These are phyloP conservation scores for Ostrea denselamellosa DNA, from an alignment of 1,140 invertebrate species.

Conservation along the genomic window DNA sequence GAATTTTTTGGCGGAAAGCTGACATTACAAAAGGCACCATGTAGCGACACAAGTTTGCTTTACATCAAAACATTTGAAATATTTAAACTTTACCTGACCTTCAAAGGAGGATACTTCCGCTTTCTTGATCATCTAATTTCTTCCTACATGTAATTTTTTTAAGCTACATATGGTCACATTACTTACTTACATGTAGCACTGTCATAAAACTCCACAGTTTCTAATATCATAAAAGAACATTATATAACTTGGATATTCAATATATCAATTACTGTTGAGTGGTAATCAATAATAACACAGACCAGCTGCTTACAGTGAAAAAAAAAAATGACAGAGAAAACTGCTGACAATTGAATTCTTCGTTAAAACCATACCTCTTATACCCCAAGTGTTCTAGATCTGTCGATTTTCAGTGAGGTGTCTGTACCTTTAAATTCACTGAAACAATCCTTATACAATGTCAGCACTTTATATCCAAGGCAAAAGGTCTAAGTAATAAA, in stretches of 20 bases:
- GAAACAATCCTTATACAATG: neutral
- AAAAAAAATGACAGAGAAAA: neutral
- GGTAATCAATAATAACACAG: constrained; percentile 4
- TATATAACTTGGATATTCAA: neutral
- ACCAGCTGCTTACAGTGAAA: neutral
- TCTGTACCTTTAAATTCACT: constrained; percentile 36
- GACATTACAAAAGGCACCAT: constrained; percentile 35
- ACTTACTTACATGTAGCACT: neutral
- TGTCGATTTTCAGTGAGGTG: neutral
- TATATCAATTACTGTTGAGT: neutral
- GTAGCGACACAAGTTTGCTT: neutral
- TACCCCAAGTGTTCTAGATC: constrained; percentile 9
- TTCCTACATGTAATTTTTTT: neutral
- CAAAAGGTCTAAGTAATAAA: neutral
- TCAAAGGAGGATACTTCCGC: constrained; percentile 5
- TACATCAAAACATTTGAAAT: constrained; percentile 32
- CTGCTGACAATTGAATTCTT: neutral
- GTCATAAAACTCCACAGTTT: neutral
- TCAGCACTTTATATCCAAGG: constrained; percentile 13
- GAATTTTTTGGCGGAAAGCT: constrained; percentile 4
- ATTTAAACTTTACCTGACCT: constrained; percentile 29
- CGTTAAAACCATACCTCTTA: neutral
- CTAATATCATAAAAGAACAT: neutral
- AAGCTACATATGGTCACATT: neutral
- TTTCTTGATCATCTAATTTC: constrained; percentile 38